Base-by-base conservation (phyloP, 2,113 vertebrate species). In the Pimephales promelas region DNA sequence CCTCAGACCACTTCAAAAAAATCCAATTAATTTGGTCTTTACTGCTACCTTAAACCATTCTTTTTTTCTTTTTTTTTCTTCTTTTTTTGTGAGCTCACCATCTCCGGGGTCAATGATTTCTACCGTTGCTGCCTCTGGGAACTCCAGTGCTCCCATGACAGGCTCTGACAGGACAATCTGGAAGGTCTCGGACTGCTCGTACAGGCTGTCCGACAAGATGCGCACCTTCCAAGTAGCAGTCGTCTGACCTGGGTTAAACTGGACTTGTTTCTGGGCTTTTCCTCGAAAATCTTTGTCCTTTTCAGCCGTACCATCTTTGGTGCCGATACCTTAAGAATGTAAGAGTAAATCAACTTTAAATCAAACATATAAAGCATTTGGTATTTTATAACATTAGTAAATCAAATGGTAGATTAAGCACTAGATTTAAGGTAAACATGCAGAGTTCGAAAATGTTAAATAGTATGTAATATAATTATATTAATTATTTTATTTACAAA, bases 221-320 rank as follows among this genome's bases (percentile, higher is more conserved):
- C 94, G 92, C n/a, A 98, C 96, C 84, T 93, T 91, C 97, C 97
- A 99, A 0, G 92, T 94, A 86, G 97, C 97, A 26, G 92, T 93
- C 70, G 92, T 96, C 90, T 99, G 97, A 64, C 97, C 97, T 0
- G 97, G 97, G 90, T 98, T 99, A 90, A 99, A 99, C 90, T 99
- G 97, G 83, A 98, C 97, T 86, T 99, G 97, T 76, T 95, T 97
- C 89, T 99, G 97, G 5, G 96, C 93, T 90, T 98, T 99, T 16
- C 97, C 97, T 83, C 93, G 93, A 90, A 98, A 99, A 87, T 99
- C 97, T 89, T 94, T 95, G 88, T 98, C 96, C 88, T 94, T 96
- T 83, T 92, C 89, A 40, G 97, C 97, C 0, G 95, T 96, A 47
- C 95, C 96, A 56, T 98, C 97, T 86, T 87, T 94, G 13, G 97